These are phyloP conservation scores for Calidris pygmaea DNA, from an alignment of 2,113 vertebrate species.

Conservation along the genomic window DNA sequence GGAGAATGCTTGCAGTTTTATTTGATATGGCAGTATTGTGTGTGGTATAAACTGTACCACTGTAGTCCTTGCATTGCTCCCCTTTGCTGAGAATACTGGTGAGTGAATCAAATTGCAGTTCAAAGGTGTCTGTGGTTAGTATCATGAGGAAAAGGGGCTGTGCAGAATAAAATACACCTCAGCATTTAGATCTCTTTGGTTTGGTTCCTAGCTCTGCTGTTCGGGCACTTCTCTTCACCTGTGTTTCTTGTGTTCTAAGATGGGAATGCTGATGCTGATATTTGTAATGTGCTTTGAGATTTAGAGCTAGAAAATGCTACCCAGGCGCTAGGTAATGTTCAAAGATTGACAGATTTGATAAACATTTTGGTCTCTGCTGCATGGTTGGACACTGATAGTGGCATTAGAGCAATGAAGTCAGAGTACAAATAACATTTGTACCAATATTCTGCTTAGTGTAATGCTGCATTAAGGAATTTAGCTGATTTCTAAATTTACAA, in stretches of 20 bases:
- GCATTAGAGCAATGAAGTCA: neutral
- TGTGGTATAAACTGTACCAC: fast-evolving
- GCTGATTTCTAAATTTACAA: neutral
- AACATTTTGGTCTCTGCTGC: neutral
- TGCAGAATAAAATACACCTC: neutral
- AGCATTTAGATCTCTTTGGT: neutral
- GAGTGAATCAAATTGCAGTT: neutral
- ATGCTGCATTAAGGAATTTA: neutral
- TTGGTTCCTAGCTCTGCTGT: neutral
- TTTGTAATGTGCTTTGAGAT: neutral
- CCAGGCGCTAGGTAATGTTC: neutral
- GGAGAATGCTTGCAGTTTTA: neutral
- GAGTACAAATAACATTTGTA: neutral
- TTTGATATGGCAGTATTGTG: neutral
- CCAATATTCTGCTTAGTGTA: neutral
- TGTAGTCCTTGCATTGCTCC: neutral
- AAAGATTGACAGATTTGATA: neutral
- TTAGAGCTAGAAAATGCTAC: neutral
- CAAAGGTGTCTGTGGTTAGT: neutral
- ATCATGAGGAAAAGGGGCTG: neutral
- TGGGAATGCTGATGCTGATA: neutral
- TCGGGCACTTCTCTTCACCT: neutral
- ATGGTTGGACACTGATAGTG: neutral
- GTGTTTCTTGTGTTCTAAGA: neutral
- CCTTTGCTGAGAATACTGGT: neutral